Evolutionary conservation across 2,113 vertebrate species (phyloP).

Genomic region (Brachionichthys hirsutus): DNA sequence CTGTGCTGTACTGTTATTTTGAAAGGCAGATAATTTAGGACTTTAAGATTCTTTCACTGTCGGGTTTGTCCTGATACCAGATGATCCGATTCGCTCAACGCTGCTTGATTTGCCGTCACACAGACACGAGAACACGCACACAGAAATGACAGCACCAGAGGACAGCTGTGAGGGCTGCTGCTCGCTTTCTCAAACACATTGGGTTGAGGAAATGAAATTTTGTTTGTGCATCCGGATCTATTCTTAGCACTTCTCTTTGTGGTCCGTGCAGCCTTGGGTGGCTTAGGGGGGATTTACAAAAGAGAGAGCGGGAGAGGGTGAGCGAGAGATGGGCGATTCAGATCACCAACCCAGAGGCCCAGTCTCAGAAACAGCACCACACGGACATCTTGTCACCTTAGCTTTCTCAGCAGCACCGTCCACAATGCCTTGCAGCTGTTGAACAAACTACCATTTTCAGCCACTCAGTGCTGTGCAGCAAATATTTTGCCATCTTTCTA

Average conservation of each 20-base stretch:
- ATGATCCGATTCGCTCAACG: constrained; percentile 23
- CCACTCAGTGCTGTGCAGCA: too few relatives aligned
- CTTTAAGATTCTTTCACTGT: constrained; percentile 15
- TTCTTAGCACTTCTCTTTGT: constrained; percentile 62
- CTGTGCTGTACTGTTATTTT: constrained; percentile 16
- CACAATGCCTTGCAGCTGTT: constrained; percentile 32
- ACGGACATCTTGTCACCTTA: constrained; percentile 20
- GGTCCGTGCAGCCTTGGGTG: constrained; percentile 51
- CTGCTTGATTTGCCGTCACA: constrained; percentile 39
- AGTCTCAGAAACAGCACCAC: constrained; percentile 19
- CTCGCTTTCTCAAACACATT: constrained; percentile 41
- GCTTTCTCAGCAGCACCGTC: constrained; percentile 14
- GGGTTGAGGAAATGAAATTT: constrained; percentile 39
- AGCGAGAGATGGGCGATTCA: constrained; percentile 35
- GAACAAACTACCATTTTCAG: constrained; percentile 18
- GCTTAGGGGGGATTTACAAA: constrained; percentile 61
- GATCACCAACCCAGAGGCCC: constrained; percentile 45
- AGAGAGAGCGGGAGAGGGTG: constrained; percentile 39
- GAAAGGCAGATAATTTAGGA: constrained; percentile 26
- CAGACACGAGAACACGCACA: constrained; percentile 15
- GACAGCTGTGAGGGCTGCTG: constrained; percentile 18
- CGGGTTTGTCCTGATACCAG: constrained; percentile 23
- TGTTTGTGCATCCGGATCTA: constrained; percentile 46
- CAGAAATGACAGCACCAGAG: constrained; percentile 8
- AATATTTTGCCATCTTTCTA: too few relatives aligned